Evolutionary conservation across 2,797 vertebrate species (phyloP).

Genomic region (Macroramphosus scolopax): DNA sequence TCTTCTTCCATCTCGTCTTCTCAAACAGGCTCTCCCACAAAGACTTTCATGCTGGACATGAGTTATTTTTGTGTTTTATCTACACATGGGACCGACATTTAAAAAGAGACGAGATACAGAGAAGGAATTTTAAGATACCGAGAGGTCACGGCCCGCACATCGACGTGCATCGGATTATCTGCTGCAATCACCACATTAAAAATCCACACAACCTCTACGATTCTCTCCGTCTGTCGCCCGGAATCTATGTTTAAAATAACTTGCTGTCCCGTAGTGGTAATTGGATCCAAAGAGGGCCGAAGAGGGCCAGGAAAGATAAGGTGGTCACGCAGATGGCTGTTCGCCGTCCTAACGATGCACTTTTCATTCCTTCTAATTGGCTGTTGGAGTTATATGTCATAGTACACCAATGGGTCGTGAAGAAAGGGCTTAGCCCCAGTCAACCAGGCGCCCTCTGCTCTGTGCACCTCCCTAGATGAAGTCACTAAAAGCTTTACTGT

Average conservation of each 20-base stretch:
- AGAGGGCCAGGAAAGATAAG: too few relatives aligned
- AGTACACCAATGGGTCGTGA: conserved; percentile 1
- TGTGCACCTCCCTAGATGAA: conserved; percentile 11
- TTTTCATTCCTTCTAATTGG: conserved; percentile 38
- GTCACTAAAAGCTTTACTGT: conserved; percentile 17
- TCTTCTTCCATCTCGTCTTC: too few relatives aligned
- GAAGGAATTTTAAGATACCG: conserved; percentile 18
- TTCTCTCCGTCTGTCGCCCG: conserved; percentile 18
- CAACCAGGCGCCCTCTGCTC: conserved; percentile 10
- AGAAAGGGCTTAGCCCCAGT: too few relatives aligned
- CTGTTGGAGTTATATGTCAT: conserved; percentile 2
- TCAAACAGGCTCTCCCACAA: background rate
- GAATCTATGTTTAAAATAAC: too few relatives aligned
- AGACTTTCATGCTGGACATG: background rate
- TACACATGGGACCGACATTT: conserved; percentile 5
- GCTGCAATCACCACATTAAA: background rate
- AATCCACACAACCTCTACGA: conserved; percentile 11
- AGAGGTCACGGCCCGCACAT: conserved; percentile 24
- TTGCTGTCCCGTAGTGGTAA: too few relatives aligned
- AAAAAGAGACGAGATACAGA: background rate
- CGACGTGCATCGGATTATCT: conserved; percentile 35
- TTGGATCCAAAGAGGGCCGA: too few relatives aligned
- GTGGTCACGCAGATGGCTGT: conserved; percentile 12
- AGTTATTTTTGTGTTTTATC: too few relatives aligned
- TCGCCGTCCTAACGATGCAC: conserved; percentile 29